phyloP scores from a whole-genome alignment of 2,888 invertebrate species.

The Allygus modestus region DNA sequence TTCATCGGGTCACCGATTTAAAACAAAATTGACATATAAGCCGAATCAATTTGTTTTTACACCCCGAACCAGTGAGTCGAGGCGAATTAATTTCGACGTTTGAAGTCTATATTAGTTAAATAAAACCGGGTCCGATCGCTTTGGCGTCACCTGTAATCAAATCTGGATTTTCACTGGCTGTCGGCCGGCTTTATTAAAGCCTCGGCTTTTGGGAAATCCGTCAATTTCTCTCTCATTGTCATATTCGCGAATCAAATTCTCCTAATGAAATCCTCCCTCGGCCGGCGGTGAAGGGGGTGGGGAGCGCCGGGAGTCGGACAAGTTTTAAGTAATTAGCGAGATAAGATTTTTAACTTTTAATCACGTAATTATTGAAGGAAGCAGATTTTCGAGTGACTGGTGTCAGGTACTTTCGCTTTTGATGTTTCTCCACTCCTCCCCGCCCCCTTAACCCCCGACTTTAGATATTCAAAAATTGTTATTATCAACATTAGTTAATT shows the following conservation, averaged over 20 bases:
- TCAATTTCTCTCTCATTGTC: constrained; percentile 50
- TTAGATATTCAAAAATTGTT: neutral
- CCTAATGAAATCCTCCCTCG: constrained; percentile 45
- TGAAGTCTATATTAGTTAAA: constrained; percentile 38
- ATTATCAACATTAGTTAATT: neutral
- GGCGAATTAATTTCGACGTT: constrained; percentile 31
- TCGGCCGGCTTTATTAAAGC: constrained; percentile 32
- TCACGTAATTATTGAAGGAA: constrained; percentile 52
- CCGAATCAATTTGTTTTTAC: constrained; percentile 43
- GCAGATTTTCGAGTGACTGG: constrained; percentile 42
- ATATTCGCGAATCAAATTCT: constrained; percentile 41
- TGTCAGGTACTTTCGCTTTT: constrained; percentile 53
- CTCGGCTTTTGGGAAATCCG: constrained; percentile 46
- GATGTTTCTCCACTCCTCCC: constrained; percentile 3
- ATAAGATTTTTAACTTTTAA: constrained; percentile 51
- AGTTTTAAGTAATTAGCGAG: constrained; percentile 57
- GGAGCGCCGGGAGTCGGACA: neutral
- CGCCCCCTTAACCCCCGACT: neutral
- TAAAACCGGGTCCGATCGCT: constrained; percentile 16
- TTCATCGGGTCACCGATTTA: constrained; percentile 2
- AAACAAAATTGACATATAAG: constrained; percentile 30
- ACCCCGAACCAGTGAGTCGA: neutral
- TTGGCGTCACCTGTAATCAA: constrained; percentile 31
- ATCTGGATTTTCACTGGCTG: constrained; percentile 42
- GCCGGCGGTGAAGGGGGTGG: neutral